Conservation (phyloP, 2,888 invertebrate genomes). For the Zeuzera pyrina region DNA sequence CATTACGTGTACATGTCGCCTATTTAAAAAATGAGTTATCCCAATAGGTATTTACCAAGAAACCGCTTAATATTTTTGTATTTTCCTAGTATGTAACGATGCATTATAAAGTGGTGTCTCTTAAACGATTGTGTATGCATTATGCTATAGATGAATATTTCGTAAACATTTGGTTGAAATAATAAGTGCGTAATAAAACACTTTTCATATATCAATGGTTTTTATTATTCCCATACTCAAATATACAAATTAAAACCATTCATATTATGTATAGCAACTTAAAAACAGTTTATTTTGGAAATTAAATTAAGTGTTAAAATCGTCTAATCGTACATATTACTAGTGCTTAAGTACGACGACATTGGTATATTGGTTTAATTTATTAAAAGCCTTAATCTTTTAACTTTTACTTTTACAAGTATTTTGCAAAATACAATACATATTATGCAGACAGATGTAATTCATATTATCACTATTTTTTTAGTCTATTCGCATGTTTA, state of each 20-base stretch:
- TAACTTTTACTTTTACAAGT: no score
- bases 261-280: slow-evolving; percentile 20
- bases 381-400: no score
- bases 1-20: slow-evolving; percentile 26
- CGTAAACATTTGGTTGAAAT: slow-evolving; percentile 70
- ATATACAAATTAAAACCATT: slow-evolving; percentile 32
- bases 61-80: slow-evolving; percentile 73
- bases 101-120: slow-evolving; percentile 59
- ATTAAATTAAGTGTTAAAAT: no score
- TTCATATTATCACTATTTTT: no score
- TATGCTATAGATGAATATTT: slow-evolving; percentile 67
- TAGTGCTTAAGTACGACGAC: no score
- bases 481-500: no score
- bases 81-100: slow-evolving; percentile 65
- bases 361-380: no score
- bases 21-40: slow-evolving; percentile 29
- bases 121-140: slow-evolving; percentile 65
- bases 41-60: slow-evolving; percentile 47
- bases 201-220: slow-evolving; percentile 69
- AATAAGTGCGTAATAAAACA: slow-evolving; percentile 74
- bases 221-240: no score
- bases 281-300: no score
- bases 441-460: no score
- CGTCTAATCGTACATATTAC: no score
- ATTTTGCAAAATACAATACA: no score